phyloP scores from a whole-genome alignment of 2,888 invertebrate species.

The Athalia rosae region DNA sequence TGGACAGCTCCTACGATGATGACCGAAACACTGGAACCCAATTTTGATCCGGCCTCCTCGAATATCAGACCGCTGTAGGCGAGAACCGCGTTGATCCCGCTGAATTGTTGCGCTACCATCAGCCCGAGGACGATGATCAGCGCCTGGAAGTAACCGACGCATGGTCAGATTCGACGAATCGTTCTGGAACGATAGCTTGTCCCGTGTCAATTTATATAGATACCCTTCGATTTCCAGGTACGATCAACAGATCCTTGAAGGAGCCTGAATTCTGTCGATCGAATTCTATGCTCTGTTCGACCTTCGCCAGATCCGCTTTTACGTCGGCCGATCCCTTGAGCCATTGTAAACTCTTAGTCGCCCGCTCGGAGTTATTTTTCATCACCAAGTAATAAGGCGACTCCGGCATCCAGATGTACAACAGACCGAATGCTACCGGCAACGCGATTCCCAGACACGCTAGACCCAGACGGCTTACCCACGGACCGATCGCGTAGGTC shows the following conservation, averaged over 20 bases:
- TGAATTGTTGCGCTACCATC: constrained; percentile 49
- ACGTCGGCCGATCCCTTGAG: constrained; percentile 59
- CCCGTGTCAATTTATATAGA: background rate
- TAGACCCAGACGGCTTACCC: constrained; percentile 44
- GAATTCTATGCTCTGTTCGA: constrained; percentile 61
- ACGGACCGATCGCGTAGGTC: constrained; percentile 52
- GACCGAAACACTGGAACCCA: constrained; percentile 6
- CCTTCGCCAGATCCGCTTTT: constrained; percentile 58
- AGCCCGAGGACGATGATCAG: constrained; percentile 43
- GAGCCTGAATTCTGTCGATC: constrained; percentile 62
- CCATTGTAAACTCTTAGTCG: constrained; percentile 57
- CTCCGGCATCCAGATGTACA: constrained; percentile 54
- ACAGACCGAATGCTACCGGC: constrained; percentile 49
- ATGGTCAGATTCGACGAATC: background rate
- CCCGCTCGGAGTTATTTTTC: constrained; percentile 54
- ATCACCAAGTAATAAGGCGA: constrained; percentile 54
- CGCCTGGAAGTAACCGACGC: constrained; percentile 22
- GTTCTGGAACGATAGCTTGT: background rate
- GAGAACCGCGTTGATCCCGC: constrained; percentile 44
- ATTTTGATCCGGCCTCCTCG: background rate
- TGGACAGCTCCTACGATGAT: constrained; percentile 40
- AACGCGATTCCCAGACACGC: constrained; percentile 49
- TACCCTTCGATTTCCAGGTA: constrained; percentile 44
- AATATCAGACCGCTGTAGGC: constrained; percentile 40
- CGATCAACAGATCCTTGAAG: constrained; percentile 43